Base-by-base conservation (phyloP, 2,797 vertebrate genomes). In the Sebastes wilsoni region DNA sequence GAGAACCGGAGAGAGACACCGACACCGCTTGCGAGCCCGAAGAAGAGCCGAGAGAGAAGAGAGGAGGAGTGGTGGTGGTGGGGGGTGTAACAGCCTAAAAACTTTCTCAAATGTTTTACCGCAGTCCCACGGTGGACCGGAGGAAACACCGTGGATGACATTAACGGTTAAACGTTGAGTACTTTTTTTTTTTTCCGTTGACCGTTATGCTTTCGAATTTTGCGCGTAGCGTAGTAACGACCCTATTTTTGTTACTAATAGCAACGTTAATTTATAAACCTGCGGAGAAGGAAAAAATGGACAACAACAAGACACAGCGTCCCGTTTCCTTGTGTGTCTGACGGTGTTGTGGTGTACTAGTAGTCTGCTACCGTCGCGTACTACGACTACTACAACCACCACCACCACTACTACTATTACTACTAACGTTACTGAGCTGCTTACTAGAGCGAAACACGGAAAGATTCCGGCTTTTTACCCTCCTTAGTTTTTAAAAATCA, bases 81-180 rank as follows among this genome's bases (percentile, higher is more conserved):
- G 86, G 84, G 87, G 87, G 89, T 87, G 90, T 91, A 93, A 90
- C 91, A 93, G 88, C 92, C 90, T 93, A 91, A 92, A 93, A 96
- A 96, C 94, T 96, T 96, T 96, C 88, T 93, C 80, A 85, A 91
- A 94, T 95, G 94, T 96, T 94, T 68, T 89, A 83, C 87, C 86
- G 86, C 88, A 93, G 79, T 89, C 87, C 86, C 56, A 23, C 67
- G 55, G 67, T 82, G 67, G 46, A 75, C 55, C 36, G 23, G 6
- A 10, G 23, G 4, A 10, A 38, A 75, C 67, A 34, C 18, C 10
- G 7, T 32, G 9, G 30, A 10, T 16, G 20, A 8, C 34, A 4
- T 52, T 32, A 59, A 42, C 38, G 13, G 13, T 42, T 42, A 42
- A 46, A 30, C 46, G 75, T 72, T 59, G 71, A 82, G 20, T 25